Base-by-base conservation (phyloP, 1,140 invertebrate genomes). In the Euura saliciscinereae region DNA sequence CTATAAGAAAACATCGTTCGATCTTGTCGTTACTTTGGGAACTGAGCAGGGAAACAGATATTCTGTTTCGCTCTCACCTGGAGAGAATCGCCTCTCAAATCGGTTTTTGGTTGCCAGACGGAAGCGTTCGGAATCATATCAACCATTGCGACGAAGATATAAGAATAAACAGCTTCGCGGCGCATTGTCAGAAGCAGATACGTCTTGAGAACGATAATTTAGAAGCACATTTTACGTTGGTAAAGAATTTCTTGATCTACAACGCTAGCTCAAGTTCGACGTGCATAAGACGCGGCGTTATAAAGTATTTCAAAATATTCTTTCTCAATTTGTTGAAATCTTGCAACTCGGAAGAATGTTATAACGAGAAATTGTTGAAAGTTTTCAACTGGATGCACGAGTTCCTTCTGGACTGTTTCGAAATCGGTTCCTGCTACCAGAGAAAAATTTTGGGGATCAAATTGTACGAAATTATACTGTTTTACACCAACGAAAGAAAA, bases 371-470 rank as follows among this genome's bases (percentile, higher is more conserved):
- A 42, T 65, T 82, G 28, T 70, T 59, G 11, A 68, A 78, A n/a
- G 87, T 89, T 74, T 74, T 87, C n/a, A 74, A 87, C 44, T 89
- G 88, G 88, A 74, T 91, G n/a, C 79, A 88, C 71, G 73, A 77
- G 45, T 84, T 89, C 65, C 77, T 90, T 8, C 75, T 89, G 64
- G 77, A 84, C 46, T 89, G 87, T 75, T 82, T 91, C 4, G 81
- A 86, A 74, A 83, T 88, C 65, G 89, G 87, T 44, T 86, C 86
- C n/a, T 88, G 87, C 77, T 91, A 90, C 78, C 90, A 91, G 78
- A 76, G 90, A 44, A 88, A 86, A 76, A 85, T 87, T 65, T 75
- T 88, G n/a, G 87, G 84, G 68, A 74, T 89, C 11, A 83, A 82
- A 28, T 75, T 89, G 45, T 88, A 83, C 70, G 81, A 74, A 68